A percentile compares a stretch with the other conserved stretches of the same genome.
Evolutionary conservation across 2,113 vertebrate species (phyloP).

Genomic region (Thalassarche chlororhynchos): DNA sequence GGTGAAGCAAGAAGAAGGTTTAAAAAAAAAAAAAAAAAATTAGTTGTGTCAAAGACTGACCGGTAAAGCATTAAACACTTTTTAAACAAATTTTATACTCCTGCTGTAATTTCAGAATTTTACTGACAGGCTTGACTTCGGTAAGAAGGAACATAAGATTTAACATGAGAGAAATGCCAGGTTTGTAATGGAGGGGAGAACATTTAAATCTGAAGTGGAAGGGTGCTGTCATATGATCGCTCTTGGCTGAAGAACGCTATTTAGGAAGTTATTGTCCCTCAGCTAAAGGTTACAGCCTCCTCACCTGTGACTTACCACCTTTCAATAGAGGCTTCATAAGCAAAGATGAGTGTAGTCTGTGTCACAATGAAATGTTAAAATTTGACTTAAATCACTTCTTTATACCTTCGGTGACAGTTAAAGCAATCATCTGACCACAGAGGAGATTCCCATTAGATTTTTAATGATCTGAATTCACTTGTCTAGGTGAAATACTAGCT

Average conservation of each 20-base stretch:
- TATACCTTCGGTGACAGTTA: background rate
- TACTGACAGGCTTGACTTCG: background rate
- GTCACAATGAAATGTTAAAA: background rate
- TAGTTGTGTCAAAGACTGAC: background rate
- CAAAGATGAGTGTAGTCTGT: background rate
- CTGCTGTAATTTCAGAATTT: background rate
- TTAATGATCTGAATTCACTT: background rate
- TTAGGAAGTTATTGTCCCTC: background rate
- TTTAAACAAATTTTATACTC: background rate
- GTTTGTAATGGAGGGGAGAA: background rate
- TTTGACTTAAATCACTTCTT: background rate
- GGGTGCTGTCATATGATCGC: background rate
- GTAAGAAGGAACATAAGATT: background rate
- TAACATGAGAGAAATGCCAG: background rate
- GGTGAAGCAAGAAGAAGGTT: background rate
- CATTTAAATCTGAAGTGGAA: background rate
- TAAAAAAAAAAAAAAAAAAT: background rate
- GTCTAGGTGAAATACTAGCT: background rate
- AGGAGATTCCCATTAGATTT: background rate
- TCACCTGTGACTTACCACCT: background rate
- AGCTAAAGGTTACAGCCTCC: background rate
- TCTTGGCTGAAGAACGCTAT: background rate
- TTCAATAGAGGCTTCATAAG: background rate
- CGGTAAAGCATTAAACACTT: background rate
- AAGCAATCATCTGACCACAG: background rate